A percentile compares a stretch with the other conserved stretches of the same genome.
Conservation (phyloP, 2,797 vertebrate species). For the Vespertilio murinus region DNA sequence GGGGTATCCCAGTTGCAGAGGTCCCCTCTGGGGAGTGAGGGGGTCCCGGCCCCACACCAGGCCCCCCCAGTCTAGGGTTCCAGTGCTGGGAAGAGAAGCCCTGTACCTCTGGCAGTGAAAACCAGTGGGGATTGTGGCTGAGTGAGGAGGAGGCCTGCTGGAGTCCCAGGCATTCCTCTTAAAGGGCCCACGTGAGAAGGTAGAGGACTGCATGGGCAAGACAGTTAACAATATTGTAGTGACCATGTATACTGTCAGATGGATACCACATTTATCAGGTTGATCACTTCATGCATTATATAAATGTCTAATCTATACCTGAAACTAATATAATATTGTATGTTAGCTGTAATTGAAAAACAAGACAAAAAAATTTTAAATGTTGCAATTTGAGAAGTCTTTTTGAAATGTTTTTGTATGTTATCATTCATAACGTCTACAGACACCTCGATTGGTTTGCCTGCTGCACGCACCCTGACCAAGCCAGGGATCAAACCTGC, state of each 20-base stretch:
- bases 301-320: background rate
- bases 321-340: background rate
- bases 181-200: background rate
- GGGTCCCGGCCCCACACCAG: background rate
- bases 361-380: background rate
- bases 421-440: background rate
- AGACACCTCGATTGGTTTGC: background rate
- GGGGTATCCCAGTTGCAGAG: background rate
- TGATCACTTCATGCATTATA: background rate
- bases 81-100: background rate
- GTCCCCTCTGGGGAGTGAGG: background rate
- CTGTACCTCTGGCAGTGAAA: background rate
- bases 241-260: background rate
- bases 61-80: background rate
- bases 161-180: background rate
- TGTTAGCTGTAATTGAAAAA: background rate
- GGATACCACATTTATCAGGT: background rate
- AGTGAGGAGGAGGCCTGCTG: background rate
- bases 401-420: constrained; percentile 7
- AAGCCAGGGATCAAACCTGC: no score
- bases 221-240: background rate
- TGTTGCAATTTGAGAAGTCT: background rate
- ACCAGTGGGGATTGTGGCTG: background rate
- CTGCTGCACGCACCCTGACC: no score
- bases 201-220: background rate